Conservation (phyloP, 2,797 vertebrate genomes). For the Chloroceryle amazona region DNA sequence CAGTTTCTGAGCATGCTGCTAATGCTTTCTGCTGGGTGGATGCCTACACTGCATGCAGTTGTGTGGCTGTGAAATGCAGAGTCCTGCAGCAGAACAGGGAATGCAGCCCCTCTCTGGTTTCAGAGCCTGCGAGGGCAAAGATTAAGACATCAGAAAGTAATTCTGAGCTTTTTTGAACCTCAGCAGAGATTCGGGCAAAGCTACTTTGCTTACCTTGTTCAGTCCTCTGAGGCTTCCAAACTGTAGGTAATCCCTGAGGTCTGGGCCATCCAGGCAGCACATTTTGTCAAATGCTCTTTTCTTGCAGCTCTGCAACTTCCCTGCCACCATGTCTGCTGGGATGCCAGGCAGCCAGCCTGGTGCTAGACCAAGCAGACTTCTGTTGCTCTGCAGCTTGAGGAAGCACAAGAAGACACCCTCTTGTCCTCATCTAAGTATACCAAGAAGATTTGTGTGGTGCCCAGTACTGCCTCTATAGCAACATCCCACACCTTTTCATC, state of each 20-base stretch:
- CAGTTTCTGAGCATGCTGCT: neutral
- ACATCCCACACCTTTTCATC: neutral
- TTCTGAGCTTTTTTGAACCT: neutral
- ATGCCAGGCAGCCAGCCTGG: neutral
- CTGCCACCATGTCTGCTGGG: neutral
- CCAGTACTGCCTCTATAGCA: neutral
- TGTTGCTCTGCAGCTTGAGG: neutral
- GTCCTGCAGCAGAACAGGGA: neutral
- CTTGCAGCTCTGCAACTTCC: neutral
- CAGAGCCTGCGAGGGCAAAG: neutral
- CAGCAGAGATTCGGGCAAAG: neutral
- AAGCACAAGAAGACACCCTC: neutral
- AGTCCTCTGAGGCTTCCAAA: neutral
- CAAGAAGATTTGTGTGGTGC: neutral
- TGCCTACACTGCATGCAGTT: rapidly evolving
- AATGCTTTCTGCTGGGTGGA: neutral
- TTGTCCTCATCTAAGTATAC: neutral
- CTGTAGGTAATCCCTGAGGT: neutral
- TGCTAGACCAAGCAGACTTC: neutral
- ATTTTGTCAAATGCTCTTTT: neutral
- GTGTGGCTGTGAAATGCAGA: rapidly evolving
- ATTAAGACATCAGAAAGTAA: neutral
- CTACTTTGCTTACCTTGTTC: neutral
- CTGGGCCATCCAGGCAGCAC: neutral
- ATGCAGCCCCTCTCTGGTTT: neutral